phyloP scores from a whole-genome alignment of 2,888 invertebrate species.

The Caenorhabditis imperialis region DNA sequence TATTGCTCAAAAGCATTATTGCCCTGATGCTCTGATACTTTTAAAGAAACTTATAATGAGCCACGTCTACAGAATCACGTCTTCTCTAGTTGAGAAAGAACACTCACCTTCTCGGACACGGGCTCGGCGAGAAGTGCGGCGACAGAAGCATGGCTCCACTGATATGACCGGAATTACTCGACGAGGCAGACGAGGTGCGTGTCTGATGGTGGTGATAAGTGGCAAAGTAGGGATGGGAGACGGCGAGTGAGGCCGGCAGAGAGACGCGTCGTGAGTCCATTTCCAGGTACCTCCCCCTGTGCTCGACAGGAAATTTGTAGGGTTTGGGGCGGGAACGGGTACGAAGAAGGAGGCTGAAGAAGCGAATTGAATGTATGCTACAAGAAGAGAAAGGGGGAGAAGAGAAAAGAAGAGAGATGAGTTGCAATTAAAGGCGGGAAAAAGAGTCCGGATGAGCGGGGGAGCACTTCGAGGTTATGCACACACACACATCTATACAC shows the following conservation, averaged over 20 bases:
- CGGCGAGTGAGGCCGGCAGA: constrained; percentile 51
- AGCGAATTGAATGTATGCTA: background rate
- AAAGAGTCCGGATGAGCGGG: constrained; percentile 22
- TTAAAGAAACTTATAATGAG: too few species aligned
- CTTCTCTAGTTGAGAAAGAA: too few species aligned
- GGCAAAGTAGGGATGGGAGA: constrained; percentile 36
- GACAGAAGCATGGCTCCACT: constrained; percentile 43
- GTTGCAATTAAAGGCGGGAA: constrained; percentile 43
- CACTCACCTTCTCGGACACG: constrained; percentile 40
- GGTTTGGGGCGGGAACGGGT: constrained; percentile 1
- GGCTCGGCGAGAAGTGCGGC: constrained; percentile 41
- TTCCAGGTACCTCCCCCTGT: constrained; percentile 41
- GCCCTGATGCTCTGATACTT: too few species aligned
- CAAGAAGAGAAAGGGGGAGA: constrained; percentile 1
- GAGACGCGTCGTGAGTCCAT: constrained; percentile 53
- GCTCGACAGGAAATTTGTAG: background rate
- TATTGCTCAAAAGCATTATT: too few species aligned
- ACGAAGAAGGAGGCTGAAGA: constrained; percentile 15
- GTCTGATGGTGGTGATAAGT: constrained; percentile 31
- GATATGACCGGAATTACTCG: constrained; percentile 23
- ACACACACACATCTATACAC: constrained; percentile 1
- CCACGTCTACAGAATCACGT: too few species aligned
- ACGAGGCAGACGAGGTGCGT: constrained; percentile 33
- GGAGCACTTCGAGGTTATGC: background rate
- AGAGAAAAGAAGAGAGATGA: constrained; percentile 25